Base-by-base conservation (phyloP, 2,797 vertebrate genomes). In the Enoplosus armatus region DNA sequence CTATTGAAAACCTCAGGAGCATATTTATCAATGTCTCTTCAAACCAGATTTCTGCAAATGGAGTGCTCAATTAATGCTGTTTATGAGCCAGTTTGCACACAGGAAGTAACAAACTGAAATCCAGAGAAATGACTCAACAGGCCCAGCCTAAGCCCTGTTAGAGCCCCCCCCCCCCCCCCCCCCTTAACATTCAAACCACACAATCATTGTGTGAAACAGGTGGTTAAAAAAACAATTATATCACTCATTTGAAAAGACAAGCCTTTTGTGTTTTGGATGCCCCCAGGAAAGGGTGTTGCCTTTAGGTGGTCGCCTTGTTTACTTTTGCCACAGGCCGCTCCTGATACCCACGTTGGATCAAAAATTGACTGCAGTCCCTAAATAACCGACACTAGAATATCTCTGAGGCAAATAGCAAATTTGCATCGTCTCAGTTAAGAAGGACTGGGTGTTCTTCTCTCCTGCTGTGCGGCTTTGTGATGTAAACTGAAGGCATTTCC, bases 351-450 rank as follows among this genome's bases (percentile, higher is more conserved):
- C n/a, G 29, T 14, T 31, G 24, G 8, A n/a, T 10, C 15, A 53
- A 72, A 66, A 6, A 22, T 2, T 22, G 27, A 39, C 47, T 39
- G 8, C 8, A 8, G 1, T 35, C 35, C 33, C 27, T 12, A 50
- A 64, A 63, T 56, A 9, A 3, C 20, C 0, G 3, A 62, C 37
- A 66, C 55, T 20, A 47, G 18, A 65, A 54, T 2, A n/a, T 10
- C 16, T 22, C 51, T 22, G 12, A 10, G 29, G 55, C 26, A 50
- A 47, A 72, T 33, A 0, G 29, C 15, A 35, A 8, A 43, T 72
- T 53, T 35, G 2, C 69, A 63, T 77, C 7, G 41, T 71, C 63
- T 51, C 33, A 41, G 26, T 60, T 47, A 39, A 48, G 15, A 59
- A 24, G 7, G 1, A 39, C 16, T 20, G 3, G 6, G 2, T 50